A percentile compares a stretch with the other conserved stretches of the same genome.
These are phyloP conservation scores for Agapornis canus DNA, from an alignment of 2,797 vertebrate species.

Conservation along the genomic window DNA sequence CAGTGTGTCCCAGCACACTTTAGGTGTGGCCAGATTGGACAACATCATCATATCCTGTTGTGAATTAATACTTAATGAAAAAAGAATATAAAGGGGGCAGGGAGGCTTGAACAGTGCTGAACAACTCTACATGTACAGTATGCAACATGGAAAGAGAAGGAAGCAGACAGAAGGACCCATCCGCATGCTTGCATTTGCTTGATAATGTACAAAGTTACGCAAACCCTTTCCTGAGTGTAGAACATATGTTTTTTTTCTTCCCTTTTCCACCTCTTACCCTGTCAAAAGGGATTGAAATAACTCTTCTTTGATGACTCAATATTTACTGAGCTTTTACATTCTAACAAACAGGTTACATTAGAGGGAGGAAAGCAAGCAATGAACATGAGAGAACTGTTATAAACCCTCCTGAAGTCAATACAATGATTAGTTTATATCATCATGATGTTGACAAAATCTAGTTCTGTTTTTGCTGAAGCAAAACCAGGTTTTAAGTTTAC, in stretches of 20 bases:
- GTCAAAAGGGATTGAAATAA: background rate
- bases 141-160: background rate
- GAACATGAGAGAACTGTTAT: background rate
- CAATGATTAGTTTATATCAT: background rate
- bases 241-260: background rate
- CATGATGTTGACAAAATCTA: background rate
- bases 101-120: background rate
- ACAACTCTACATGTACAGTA: background rate
- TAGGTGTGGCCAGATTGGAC: conserved; percentile 37
- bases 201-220: background rate
- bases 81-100: background rate
- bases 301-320: background rate
- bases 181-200: background rate
- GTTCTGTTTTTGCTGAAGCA: background rate
- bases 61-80: background rate
- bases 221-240: background rate
- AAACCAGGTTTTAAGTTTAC: background rate
- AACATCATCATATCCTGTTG: conserved; percentile 40
- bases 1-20: conserved; percentile 35
- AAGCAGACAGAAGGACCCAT: background rate
- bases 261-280: background rate
- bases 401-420: background rate
- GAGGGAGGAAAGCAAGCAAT: background rate
- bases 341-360: background rate
- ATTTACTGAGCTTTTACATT: background rate